These are phyloP conservation scores for Probaryconus sp. DNA, from an alignment of 1,140 invertebrate genomes.

Conservation along the genomic window DNA sequence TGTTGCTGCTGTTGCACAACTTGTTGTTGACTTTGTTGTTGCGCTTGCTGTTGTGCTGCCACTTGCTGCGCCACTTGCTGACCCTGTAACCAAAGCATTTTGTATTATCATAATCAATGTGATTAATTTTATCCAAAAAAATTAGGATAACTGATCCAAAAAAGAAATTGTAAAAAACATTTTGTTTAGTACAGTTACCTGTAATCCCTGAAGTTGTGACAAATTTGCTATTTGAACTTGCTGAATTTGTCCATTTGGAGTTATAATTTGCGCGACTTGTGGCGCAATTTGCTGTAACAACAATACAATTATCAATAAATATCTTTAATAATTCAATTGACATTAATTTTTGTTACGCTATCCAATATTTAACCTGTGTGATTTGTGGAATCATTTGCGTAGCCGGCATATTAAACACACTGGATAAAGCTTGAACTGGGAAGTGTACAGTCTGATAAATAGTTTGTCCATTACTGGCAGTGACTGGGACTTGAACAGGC, in stretches of 20 bases:
- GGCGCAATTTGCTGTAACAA: constrained; percentile 75
- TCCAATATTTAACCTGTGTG: too few species aligned
- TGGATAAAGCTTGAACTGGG: constrained; percentile 86
- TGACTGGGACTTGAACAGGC: constrained; percentile 94
- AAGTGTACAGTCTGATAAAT: constrained; percentile 96
- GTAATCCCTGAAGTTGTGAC: constrained; percentile 80
- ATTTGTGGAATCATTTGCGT: constrained; percentile 87
- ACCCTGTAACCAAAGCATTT: constrained; percentile 54
- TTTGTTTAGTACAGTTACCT: constrained; percentile 66
- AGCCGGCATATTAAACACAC: constrained; percentile 79
- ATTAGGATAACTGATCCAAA: too few species aligned
- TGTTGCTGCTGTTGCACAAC: constrained; percentile 75
- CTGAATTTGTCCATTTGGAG: constrained; percentile 91
- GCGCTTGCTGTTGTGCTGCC: constrained; percentile 73
- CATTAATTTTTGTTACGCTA: too few species aligned
- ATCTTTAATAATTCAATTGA: too few species aligned
- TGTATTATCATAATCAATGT: too few species aligned
- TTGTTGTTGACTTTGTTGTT: constrained; percentile 70
- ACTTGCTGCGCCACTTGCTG: constrained; percentile 75
- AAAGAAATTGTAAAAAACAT: too few species aligned
- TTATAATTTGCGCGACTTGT: constrained; percentile 91
- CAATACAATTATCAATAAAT: constrained; percentile 19
- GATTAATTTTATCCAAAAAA: too few species aligned
- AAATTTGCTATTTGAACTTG: constrained; percentile 88
- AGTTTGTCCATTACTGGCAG: constrained; percentile 92